These are phyloP conservation scores for Anolis carolinensis DNA, from an alignment of 2,113 vertebrate species.

Conservation along the genomic window DNA sequence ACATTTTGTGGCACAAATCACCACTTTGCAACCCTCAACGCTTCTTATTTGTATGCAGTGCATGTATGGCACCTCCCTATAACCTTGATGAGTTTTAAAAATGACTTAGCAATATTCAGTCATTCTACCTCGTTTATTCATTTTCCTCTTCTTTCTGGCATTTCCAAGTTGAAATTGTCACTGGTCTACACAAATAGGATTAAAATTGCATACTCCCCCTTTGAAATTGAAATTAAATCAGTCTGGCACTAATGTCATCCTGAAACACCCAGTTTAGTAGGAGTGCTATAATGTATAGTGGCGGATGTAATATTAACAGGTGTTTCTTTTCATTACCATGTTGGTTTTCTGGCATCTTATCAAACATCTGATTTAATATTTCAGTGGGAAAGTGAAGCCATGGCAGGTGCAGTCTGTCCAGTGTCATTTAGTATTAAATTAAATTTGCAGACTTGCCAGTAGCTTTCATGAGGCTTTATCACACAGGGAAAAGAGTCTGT, in stretches of 20 bases:
- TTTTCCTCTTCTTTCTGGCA: constrained; percentile 50
- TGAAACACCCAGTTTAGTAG: constrained; percentile 38
- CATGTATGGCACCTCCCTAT: constrained; percentile 43
- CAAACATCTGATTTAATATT: constrained; percentile 4
- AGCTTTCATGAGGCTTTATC: background rate
- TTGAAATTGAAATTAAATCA: constrained; percentile 54
- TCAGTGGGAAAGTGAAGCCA: constrained; percentile 22
- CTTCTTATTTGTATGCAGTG: constrained; percentile 46
- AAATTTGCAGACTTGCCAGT: background rate
- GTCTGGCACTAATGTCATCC: constrained; percentile 15
- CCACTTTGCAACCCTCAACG: constrained; percentile 27
- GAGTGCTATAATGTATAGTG: constrained; percentile 34
- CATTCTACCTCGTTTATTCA: constrained; percentile 54
- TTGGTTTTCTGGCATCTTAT: constrained; percentile 13
- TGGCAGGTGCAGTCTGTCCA: background rate
- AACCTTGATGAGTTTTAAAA: constrained; percentile 73
- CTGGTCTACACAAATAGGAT: constrained; percentile 56
- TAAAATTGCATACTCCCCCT: constrained; percentile 58
- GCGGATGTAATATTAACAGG: background rate
- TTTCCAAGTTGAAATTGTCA: constrained; percentile 45
- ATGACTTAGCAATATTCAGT: constrained; percentile 69
- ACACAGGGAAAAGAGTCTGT: background rate
- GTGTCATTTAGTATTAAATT: constrained; percentile 25
- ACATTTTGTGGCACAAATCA: constrained; percentile 43
- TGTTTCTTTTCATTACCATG: constrained; percentile 26